Base-by-base conservation (phyloP, 2,797 vertebrate species). In the Platyrinchus mystaceus region DNA sequence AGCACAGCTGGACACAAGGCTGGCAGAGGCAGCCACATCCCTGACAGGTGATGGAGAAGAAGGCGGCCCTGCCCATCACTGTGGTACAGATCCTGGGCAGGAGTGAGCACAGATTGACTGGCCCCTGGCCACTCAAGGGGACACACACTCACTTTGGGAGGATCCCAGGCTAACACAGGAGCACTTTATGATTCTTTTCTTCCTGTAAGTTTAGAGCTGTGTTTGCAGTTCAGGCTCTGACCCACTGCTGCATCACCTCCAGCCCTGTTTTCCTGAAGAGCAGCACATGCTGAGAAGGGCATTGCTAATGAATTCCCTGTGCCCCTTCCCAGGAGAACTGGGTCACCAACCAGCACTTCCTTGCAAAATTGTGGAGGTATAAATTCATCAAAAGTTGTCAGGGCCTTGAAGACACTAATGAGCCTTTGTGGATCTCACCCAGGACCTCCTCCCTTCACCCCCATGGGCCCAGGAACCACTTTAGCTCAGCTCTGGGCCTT, bases 141-240 rank as follows among this genome's bases (percentile, higher is more conserved):
- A 44, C 0, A 0, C 28, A 14, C 5, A 5, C 10, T 7, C 32
- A 6, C 1, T 52, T 28, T 55, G 55, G 55, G 60, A 60, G 37
- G n/a, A 37, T 32, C 30, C 7, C 5, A 19, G 53, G 36, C 26
- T 62, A n/a, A 50, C 4, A 2, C 7, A n/a, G 47, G 16, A 62
- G 20, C 8, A n/a, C 10, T 53, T 76, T 2, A 18, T 11, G 2
- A 6, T 36, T 49, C 32, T 47, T 37, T 63, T 28, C n/a, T 62
- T 23, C 28, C 27, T 0, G 0, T 62, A 36, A 52, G 28, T 14
- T 36, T 17, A 56, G 39, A 60, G 12, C 32, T 69, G 64, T 10
- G 2, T 78, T 78, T 67, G 47, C 30, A 59, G 58, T 58, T 84
- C 1, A 1, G 22, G 24, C 44, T 58, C 43, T 41, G 59, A 60